Percentiles rank a stretch among this genome's conserved stretches.
phyloP scores from a whole-genome alignment of 1,140 invertebrate genomes.

The Calephelis virginiensis region DNA sequence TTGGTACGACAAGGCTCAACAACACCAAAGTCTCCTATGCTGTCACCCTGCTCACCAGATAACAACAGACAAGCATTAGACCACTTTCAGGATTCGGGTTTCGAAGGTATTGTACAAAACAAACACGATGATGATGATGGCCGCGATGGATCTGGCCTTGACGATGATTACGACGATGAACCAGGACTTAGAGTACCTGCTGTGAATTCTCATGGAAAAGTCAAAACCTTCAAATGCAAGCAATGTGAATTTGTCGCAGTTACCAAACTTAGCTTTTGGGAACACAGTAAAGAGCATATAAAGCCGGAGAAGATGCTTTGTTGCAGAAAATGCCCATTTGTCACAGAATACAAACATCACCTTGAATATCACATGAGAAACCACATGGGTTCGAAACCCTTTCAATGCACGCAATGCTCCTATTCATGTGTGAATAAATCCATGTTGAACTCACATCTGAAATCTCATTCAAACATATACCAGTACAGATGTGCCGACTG shows the following conservation, averaged over 20 bases:
- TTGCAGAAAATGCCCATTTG: slow-evolving; percentile 96
- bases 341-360: slow-evolving; percentile 99
- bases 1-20: slow-evolving; percentile 62
- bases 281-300: slow-evolving; percentile 94
- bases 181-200: slow-evolving; percentile 83
- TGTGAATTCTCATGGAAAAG: slow-evolving; percentile 89
- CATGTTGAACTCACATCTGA: slow-evolving; percentile 99
- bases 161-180: slow-evolving; percentile 82
- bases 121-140: slow-evolving; percentile 62
- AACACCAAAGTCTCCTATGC: slow-evolving; percentile 79
- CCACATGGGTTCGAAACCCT: slow-evolving; percentile 97
- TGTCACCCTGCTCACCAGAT: slow-evolving; percentile 60
- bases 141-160: slow-evolving; percentile 72
- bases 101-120: slow-evolving; percentile 49
- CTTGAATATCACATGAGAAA: slow-evolving; percentile 98
- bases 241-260: slow-evolving; percentile 91
- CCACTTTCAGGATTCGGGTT: slow-evolving; percentile 61
- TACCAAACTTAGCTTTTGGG: slow-evolving; percentile 96
- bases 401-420: slow-evolving; percentile 94
- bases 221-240: slow-evolving; percentile 95
- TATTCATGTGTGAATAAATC: slow-evolving; percentile 99
- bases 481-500: slow-evolving; percentile 97
- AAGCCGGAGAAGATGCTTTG: slow-evolving; percentile 94
- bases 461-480: slow-evolving; percentile 98
- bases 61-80: slow-evolving; percentile 48